phyloP scores from a whole-genome alignment of 2,797 vertebrate genomes.

The Salarias fasciatus region DNA sequence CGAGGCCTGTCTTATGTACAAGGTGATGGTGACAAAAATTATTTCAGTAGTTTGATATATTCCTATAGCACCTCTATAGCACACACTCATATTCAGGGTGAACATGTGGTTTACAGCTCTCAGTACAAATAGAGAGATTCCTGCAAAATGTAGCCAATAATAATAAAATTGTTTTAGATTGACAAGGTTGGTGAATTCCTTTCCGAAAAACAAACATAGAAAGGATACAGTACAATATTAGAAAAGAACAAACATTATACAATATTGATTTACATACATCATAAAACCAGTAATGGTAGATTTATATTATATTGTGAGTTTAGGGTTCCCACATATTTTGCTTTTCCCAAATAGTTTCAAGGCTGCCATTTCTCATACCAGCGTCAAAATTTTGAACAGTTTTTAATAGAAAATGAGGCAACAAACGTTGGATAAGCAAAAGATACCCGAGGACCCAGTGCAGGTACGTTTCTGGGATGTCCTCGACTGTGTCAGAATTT shows the following conservation, averaged over 20 bases:
- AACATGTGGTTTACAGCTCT: conserved; percentile 13
- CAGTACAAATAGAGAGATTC: conserved; percentile 40
- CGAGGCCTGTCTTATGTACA: conserved; percentile 74
- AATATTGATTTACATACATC: conserved; percentile 73
- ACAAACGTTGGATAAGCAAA: too few species aligned
- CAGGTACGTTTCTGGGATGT: conserved; percentile 4
- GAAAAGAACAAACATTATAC: conserved; percentile 71
- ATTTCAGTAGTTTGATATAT: too few species aligned
- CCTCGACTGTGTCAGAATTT: conserved; percentile 7
- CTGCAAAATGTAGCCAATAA: conserved; percentile 54
- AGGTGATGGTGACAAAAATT: conserved; percentile 36
- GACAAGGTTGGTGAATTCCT: conserved; percentile 50
- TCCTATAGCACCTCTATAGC: conserved; percentile 72
- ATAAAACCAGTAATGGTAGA: conserved; percentile 68
- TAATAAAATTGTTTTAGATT: conserved; percentile 30
- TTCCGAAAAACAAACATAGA: conserved; percentile 65
- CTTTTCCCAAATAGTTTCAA: conserved; percentile 9
- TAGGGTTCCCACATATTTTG: conserved; percentile 67
- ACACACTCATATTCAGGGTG: conserved; percentile 29
- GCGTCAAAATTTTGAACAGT: too few species aligned
- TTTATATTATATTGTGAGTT: conserved; percentile 52
- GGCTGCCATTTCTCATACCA: too few species aligned
- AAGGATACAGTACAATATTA: conserved; percentile 55
- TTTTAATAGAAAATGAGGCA: too few species aligned
- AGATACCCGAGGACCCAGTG: conserved; percentile 11